phyloP scores from a whole-genome alignment of 2,113 vertebrate species.

The Gavialis gangeticus region DNA sequence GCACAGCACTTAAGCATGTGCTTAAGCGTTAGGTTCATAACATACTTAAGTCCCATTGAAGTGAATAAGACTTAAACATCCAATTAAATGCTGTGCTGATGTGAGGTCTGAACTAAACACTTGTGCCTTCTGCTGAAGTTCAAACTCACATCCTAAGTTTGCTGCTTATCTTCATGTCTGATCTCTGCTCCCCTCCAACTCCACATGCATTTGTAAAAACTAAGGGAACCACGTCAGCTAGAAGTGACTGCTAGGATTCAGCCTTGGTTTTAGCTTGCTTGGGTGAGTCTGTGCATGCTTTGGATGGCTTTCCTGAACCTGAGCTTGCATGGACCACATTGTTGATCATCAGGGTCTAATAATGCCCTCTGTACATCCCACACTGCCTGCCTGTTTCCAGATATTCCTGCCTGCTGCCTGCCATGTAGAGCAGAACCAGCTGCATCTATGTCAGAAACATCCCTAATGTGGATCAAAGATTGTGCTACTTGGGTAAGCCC shows the following conservation, averaged over 20 bases:
- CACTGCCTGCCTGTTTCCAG: neutral
- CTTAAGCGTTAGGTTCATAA: no score
- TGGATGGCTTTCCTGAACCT: neutral
- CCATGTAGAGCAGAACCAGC: neutral
- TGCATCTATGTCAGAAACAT: neutral
- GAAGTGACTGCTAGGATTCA: neutral
- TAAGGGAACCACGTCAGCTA: neutral
- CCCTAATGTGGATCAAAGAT: neutral
- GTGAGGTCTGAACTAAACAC: neutral
- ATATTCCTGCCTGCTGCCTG: neutral
- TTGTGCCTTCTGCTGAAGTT: neutral
- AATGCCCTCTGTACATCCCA: neutral
- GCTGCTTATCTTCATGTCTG: neutral
- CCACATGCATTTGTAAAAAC: neutral
- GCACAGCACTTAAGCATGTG: neutral
- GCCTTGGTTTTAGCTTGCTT: neutral
- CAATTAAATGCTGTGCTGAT: neutral
- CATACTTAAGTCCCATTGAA: no score
- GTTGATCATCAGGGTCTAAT: neutral
- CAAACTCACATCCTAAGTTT: neutral
- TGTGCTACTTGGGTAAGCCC: neutral
- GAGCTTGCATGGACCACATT: neutral
- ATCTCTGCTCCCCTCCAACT: neutral
- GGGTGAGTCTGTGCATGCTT: neutral
- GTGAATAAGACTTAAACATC: no score